Evolutionary conservation across 2,797 vertebrate species (phyloP).

Genomic region (Gobionotothen gibberifrons): DNA sequence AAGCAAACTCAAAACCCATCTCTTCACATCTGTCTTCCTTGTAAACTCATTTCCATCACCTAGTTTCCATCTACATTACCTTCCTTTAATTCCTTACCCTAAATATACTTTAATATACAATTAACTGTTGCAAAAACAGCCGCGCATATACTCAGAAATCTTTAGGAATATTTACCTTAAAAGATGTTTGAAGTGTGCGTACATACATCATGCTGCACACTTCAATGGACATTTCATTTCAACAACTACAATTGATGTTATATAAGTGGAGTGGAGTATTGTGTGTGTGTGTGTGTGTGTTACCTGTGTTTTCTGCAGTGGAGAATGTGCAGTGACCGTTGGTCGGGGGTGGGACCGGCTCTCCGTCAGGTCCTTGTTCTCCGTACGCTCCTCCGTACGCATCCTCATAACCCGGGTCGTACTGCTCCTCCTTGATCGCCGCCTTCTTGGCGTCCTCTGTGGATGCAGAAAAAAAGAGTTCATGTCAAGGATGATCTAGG

Average conservation of each 20-base stretch:
- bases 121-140: background rate
- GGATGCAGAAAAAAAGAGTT: background rate
- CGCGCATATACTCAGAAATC: background rate
- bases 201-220: background rate
- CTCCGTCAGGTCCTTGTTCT: constrained; percentile 70
- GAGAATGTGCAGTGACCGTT: constrained; percentile 87
- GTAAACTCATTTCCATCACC: too few species aligned
- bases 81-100: background rate
- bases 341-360: constrained; percentile 46
- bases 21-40: too few species aligned
- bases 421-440: constrained; percentile 97
- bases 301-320: constrained; percentile 83
- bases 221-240: background rate
- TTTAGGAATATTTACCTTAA: constrained; percentile 1
- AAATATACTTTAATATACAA: background rate
- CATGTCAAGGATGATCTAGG: background rate
- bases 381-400: constrained; percentile 89
- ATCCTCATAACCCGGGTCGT: constrained; percentile 96
- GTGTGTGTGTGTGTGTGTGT: background rate
- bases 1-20: too few species aligned
- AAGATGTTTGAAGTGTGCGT: background rate
- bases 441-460: constrained; percentile 97
- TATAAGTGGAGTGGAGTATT: background rate
- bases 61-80: too few species aligned
- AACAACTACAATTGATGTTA: background rate